Evolutionary conservation across 37 sponge, comb jelly and placozoan genomes (phyloP).

Genomic region (Chondrilla cf. caribensis): DNA sequence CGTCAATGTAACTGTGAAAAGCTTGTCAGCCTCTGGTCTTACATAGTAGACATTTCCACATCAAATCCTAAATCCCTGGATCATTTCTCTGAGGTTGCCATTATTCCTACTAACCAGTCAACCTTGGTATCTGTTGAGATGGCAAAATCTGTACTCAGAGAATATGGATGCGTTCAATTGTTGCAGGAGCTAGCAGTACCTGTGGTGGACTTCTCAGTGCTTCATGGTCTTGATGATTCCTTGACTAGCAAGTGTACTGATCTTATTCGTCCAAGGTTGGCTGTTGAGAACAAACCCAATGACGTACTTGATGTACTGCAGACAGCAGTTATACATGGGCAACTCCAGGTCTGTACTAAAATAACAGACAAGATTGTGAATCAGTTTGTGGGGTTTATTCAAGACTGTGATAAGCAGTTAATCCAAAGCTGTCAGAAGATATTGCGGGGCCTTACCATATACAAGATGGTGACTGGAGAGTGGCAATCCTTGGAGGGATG

Average conservation of each 20-base stretch:
- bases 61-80: not conserved
- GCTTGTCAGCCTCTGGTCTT: not conserved
- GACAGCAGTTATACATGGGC: too few species aligned
- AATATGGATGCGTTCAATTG: not conserved
- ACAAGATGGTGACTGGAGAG: not conserved
- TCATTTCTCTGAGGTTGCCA: not conserved
- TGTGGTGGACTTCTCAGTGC: not conserved
- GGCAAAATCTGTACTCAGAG: not conserved
- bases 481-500: not conserved
- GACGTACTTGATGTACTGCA: not conserved
- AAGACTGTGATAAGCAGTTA: not conserved
- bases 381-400: not conserved
- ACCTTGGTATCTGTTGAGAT: not conserved
- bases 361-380: too few species aligned
- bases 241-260: not conserved
- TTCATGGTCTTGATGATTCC: not conserved
- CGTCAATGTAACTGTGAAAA: not conserved
- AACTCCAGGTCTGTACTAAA: too few species aligned
- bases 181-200: not conserved
- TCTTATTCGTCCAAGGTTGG: not conserved
- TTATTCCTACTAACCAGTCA: slow-evolving; percentile 1
- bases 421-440: not conserved
- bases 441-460: not conserved
- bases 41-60: not conserved
- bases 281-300: not conserved